phyloP scores from a whole-genome alignment of 2,113 vertebrate species.

The Callospermophilus lateralis region DNA sequence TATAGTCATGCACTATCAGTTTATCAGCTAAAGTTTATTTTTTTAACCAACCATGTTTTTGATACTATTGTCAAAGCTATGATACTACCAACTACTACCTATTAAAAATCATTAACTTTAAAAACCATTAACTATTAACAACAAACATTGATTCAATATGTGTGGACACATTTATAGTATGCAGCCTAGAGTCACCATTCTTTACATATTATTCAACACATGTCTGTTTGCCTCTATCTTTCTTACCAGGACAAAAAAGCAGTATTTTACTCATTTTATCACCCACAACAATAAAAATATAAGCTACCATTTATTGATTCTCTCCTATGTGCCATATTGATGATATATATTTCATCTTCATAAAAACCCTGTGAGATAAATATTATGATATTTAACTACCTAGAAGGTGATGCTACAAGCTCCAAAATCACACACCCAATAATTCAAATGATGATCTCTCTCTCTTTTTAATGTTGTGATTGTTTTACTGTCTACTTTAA shows the following conservation, averaged over 20 bases:
- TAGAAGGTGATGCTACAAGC: background rate
- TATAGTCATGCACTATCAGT: background rate
- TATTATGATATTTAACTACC: constrained; percentile 47
- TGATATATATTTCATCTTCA: constrained; percentile 67
- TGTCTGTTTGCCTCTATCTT: background rate
- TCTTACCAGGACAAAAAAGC: constrained; percentile 17
- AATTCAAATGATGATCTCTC: background rate
- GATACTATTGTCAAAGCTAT: background rate
- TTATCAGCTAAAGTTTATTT: background rate
- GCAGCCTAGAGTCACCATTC: background rate
- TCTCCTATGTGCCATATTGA: constrained; percentile 37
- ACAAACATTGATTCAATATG: background rate
- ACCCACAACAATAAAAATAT: constrained; percentile 56
- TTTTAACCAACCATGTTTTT: background rate
- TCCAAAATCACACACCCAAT: background rate
- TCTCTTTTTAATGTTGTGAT: background rate
- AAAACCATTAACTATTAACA: background rate
- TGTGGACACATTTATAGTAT: background rate
- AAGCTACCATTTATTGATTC: constrained; percentile 43
- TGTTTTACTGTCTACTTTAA: background rate
- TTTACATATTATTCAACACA: background rate
- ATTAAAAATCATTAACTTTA: background rate
- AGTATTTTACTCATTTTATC: constrained; percentile 57
- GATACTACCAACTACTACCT: background rate
- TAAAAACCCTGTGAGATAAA: constrained; percentile 58